Conservation (phyloP, 2,797 vertebrate species). For the Enteromius paludinosus region DNA sequence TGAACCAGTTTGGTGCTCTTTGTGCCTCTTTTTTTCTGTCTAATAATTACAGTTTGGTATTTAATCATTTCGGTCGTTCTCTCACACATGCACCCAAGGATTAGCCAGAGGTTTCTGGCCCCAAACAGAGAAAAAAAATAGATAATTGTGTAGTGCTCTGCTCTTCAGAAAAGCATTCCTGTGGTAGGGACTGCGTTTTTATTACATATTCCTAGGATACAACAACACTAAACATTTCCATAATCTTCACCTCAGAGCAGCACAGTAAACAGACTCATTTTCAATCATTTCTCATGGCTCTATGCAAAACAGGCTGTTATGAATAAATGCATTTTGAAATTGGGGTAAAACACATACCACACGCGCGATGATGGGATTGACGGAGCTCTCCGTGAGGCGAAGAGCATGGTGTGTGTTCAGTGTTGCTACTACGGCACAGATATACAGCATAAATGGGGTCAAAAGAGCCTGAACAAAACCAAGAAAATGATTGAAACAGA, state of each 20-base stretch:
- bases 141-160: conserved; percentile 57
- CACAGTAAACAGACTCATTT: conserved; percentile 59
- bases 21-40: conserved; percentile 2
- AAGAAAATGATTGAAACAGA: conserved; percentile 4
- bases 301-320: conserved; percentile 64
- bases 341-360: conserved; percentile 61
- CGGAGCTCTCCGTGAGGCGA: conserved; percentile 33
- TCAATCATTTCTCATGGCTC: conserved; percentile 62
- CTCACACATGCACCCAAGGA: background rate
- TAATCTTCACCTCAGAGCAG: conserved; percentile 61
- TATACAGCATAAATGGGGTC: conserved; percentile 16
- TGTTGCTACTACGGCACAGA: background rate
- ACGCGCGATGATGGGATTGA: conserved; percentile 40
- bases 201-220: conserved; percentile 58
- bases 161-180: conserved; percentile 57
- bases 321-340: conserved; percentile 69
- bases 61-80: conserved; percentile 31
- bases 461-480: background rate
- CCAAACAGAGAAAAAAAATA: conserved; percentile 44
- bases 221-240: conserved; percentile 67
- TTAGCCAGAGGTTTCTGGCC: conserved; percentile 26
- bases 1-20: conserved; percentile 18
- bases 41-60: conserved; percentile 36
- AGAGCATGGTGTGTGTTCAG: conserved; percentile 24
- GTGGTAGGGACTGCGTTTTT: conserved; percentile 58